Conservation (phyloP, 2,888 invertebrate genomes). For the Drosophila recens region DNA sequence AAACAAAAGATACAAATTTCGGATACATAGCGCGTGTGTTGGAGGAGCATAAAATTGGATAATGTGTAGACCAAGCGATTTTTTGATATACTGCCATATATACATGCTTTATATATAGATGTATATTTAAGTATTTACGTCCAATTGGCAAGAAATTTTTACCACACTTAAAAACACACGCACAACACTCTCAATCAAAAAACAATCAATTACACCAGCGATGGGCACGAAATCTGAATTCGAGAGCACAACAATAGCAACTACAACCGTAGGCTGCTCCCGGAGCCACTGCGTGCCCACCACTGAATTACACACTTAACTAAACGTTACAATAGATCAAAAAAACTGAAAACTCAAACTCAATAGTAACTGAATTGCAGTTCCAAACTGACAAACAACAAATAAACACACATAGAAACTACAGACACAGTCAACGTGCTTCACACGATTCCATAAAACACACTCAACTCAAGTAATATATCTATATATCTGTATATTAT, state of each 20-base stretch:
- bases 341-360: constrained; percentile 53
- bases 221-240: too few relatives aligned
- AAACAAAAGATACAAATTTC: constrained; percentile 46
- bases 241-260: too few relatives aligned
- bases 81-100: constrained; percentile 55
- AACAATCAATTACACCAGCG: constrained; percentile 4
- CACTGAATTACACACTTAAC: constrained; percentile 39
- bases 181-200: constrained; percentile 38
- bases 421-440: constrained; percentile 72
- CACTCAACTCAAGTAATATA: constrained; percentile 30
- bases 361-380: constrained; percentile 76
- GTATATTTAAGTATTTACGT: constrained; percentile 57
- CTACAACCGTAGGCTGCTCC: too few relatives aligned
- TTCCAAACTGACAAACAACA: constrained; percentile 60
- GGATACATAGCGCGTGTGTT: constrained; percentile 68
- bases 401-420: constrained; percentile 68
- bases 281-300: too few relatives aligned
- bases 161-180: constrained; percentile 40
- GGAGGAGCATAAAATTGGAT: constrained; percentile 19
- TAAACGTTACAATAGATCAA: constrained; percentile 64
- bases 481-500: constrained; percentile 18
- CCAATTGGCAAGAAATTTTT: constrained; percentile 66
- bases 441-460: constrained; percentile 44
- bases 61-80: constrained; percentile 47
- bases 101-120: constrained; percentile 27